phyloP scores from a whole-genome alignment of 64 coral and sea anemone species.

The Stichodactyla helianthus region DNA sequence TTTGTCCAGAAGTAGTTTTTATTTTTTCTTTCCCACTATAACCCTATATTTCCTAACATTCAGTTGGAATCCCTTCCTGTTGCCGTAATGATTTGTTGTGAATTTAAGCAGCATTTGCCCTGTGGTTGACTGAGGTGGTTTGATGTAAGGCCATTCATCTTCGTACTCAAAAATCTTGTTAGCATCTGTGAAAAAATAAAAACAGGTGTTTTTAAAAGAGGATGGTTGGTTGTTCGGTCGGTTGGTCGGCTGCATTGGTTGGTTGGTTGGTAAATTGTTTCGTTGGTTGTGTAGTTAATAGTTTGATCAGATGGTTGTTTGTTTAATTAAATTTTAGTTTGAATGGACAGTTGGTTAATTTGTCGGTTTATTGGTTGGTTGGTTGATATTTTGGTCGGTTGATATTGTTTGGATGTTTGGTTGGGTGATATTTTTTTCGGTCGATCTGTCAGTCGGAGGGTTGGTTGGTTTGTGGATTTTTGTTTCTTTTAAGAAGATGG shows the following conservation, averaged over 20 bases:
- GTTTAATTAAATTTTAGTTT: no score
- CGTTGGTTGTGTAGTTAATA: background rate
- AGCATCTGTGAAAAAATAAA: conserved; percentile 17
- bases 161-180: conserved; percentile 61
- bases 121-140: conserved; percentile 4
- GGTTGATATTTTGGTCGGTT: no score
- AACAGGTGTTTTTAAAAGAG: background rate
- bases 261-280: background rate
- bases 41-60: conserved; percentile 45
- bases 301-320: no score
- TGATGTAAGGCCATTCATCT: conserved; percentile 32
- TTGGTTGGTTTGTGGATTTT: background rate
- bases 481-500: no score
- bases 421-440: no score
- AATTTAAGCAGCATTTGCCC: conserved; percentile 70
- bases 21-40: conserved; percentile 40
- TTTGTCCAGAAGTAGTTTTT: background rate
- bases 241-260: background rate
- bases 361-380: no score
- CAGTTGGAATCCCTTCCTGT: conserved; percentile 49
- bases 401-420: no score
- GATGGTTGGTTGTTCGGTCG: background rate
- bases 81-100: conserved; percentile 45
- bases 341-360: no score
- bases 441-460: background rate